These are phyloP conservation scores for Carduelis carduelis DNA, from an alignment of 2,797 vertebrate species.

Conservation along the genomic window DNA sequence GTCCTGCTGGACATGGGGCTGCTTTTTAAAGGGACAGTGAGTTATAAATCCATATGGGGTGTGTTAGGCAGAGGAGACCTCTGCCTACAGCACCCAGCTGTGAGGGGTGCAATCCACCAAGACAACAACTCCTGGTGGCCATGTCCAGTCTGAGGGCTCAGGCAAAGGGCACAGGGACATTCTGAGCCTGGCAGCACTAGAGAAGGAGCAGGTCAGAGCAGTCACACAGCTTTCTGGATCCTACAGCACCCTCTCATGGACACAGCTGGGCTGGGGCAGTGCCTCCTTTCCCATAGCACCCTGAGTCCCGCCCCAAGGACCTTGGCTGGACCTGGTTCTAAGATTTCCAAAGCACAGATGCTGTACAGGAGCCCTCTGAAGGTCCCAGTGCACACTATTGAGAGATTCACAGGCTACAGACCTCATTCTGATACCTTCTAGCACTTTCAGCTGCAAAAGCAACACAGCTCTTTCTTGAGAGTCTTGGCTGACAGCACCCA, in stretches of 20 bases:
- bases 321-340: background rate
- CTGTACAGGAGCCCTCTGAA: fast-evolving
- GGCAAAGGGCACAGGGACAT: background rate
- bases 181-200: background rate
- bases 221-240: background rate
- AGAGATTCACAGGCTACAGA: background rate
- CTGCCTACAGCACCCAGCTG: background rate
- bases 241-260: conserved; percentile 60
- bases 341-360: background rate
- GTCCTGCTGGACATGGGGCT: background rate
- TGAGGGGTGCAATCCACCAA: background rate
- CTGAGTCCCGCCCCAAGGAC: fast-evolving
- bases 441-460: background rate
- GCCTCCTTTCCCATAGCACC: background rate
- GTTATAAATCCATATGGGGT: background rate
- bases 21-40: background rate
- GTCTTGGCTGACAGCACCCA: fast-evolving
- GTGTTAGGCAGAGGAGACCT: background rate
- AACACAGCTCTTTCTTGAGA: background rate
- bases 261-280: background rate
- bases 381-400: fast-evolving
- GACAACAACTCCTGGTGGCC: background rate
- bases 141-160: background rate
- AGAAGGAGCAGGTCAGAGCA: background rate
- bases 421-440: background rate